Conservation (phyloP, 2,113 vertebrate genomes). For the Drymodes brunneopygia region DNA sequence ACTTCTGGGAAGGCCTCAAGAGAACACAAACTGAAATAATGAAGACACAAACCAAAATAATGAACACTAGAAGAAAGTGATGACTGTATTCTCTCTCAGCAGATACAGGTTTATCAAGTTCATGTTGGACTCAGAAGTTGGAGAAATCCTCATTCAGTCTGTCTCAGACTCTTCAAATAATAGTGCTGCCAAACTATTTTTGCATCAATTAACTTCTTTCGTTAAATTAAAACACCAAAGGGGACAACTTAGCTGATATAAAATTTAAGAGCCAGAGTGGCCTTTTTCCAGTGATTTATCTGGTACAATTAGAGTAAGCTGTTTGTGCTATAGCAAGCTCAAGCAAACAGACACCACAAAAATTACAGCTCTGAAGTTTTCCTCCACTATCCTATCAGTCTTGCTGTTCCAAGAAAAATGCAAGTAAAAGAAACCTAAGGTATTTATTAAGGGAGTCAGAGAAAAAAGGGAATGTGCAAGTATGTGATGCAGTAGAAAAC, state of each 20-base stretch:
- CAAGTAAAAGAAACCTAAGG: not conserved
- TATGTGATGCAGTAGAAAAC: not conserved
- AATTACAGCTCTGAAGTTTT: not conserved
- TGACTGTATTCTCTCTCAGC: not conserved
- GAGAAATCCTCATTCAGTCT: not conserved
- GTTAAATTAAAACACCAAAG: constrained; percentile 46
- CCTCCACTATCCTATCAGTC: not conserved
- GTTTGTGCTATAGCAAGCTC: not conserved
- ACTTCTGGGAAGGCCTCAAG: not conserved
- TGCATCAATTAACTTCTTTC: constrained; percentile 35
- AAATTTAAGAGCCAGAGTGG: not conserved
- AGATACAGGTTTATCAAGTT: not conserved
- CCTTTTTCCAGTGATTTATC: constrained; percentile 11
- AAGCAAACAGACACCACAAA: not conserved
- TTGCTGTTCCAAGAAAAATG: not conserved
- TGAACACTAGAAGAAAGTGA: not conserved
- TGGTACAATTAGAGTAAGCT: not conserved
- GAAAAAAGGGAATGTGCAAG: not conserved
- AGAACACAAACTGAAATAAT: not conserved
- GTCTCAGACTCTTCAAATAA: not conserved
- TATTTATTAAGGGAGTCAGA: not conserved
- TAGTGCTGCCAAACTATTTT: not conserved
- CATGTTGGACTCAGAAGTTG: not conserved
- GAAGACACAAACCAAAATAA: constrained; percentile 15
- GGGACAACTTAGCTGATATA: not conserved